phyloP scores from a whole-genome alignment of 2,888 invertebrate genomes.

The Drosophila emarginata region DNA sequence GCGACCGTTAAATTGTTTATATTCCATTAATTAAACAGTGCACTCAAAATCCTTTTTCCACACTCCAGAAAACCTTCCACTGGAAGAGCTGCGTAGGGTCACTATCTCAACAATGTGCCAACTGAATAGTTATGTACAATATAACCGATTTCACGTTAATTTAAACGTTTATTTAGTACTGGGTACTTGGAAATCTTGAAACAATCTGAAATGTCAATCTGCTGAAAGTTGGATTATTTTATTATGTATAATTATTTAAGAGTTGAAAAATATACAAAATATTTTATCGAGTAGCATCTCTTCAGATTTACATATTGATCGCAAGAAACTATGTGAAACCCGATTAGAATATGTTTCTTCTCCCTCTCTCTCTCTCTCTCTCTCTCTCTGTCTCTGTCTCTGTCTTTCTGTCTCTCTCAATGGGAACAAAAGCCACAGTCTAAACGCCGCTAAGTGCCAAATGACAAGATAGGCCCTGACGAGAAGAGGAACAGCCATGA shows the following conservation, averaged over 20 bases:
- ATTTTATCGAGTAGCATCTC: constrained; percentile 18
- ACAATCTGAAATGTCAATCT: background rate
- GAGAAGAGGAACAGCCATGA: constrained; percentile 38
- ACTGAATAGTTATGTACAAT: too few relatives aligned
- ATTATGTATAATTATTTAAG: background rate
- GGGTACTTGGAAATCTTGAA: too few relatives aligned
- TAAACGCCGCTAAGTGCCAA: constrained; percentile 74
- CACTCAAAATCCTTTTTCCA: too few relatives aligned
- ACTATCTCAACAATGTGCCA: too few relatives aligned
- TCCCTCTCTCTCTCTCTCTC: background rate
- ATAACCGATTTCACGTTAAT: too few relatives aligned
- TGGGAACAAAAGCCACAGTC: constrained; percentile 56
- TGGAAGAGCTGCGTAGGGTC: too few relatives aligned
- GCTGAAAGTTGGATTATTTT: background rate
- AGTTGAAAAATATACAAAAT: constrained; percentile 24
- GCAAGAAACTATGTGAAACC: constrained; percentile 32
- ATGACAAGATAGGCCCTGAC: constrained; percentile 57
- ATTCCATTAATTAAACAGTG: too few relatives aligned
- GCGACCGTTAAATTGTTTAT: too few relatives aligned
- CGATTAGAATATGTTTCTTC: background rate
- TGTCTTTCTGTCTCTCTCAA: constrained; percentile 30
- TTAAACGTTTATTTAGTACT: too few relatives aligned
- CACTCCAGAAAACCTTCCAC: too few relatives aligned
- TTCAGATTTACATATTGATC: constrained; percentile 58
- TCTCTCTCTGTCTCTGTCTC: constrained; percentile 10